Conservation (phyloP, 1,140 invertebrate genomes). For the Andricus grossulariae region DNA sequence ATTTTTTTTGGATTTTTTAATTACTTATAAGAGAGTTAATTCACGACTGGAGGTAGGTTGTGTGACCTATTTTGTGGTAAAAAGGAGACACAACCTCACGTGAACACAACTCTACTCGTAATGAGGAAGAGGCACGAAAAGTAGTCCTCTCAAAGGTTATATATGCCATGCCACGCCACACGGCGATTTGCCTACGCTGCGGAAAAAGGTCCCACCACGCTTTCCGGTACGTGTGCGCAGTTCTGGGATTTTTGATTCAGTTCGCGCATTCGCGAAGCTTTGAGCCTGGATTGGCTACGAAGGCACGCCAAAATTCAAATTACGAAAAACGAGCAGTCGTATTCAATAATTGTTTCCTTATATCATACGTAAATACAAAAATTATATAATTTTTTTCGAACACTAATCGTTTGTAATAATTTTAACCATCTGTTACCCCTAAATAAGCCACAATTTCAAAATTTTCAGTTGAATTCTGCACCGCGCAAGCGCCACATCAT, state of each 20-base stretch:
- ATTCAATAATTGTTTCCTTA: too few relatives aligned
- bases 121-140: constrained; percentile 78
- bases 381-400: not conserved
- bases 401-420: not conserved
- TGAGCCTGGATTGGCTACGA: too few relatives aligned
- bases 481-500: not conserved
- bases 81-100: constrained; percentile 79
- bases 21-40: constrained; percentile 86
- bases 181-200: constrained; percentile 42
- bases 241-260: too few relatives aligned
- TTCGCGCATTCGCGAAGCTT: too few relatives aligned
- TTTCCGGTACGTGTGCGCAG: not conserved
- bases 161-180: constrained; percentile 63
- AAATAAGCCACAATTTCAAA: not conserved
- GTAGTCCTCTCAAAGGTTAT: constrained; percentile 63
- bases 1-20: constrained; percentile 79
- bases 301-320: too few relatives aligned
- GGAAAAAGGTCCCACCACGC: constrained; percentile 24
- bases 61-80: constrained; percentile 81
- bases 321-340: too few relatives aligned
- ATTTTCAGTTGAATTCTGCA: too few relatives aligned
- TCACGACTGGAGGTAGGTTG: constrained; percentile 87
- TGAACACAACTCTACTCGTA: constrained; percentile 78
- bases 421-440: not conserved
- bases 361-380: too few relatives aligned